Evolutionary conservation across 2,797 vertebrate genomes (phyloP).

Genomic region (Antennarius maculatus): DNA sequence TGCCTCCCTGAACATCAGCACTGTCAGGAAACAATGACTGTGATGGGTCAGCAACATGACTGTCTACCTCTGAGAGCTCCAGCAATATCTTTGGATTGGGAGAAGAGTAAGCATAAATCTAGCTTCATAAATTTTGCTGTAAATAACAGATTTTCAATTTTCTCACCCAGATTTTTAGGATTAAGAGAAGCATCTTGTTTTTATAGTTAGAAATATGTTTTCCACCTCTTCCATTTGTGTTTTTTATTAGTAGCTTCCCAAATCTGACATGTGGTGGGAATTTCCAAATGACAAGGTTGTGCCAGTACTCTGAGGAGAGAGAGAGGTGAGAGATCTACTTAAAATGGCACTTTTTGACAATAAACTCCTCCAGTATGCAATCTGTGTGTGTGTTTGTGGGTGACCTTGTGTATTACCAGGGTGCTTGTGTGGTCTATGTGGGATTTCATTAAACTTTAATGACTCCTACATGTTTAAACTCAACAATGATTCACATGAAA

Average conservation of each 20-base stretch:
- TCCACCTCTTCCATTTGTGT: not conserved
- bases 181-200: slow-evolving; percentile 2
- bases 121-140: slow-evolving; percentile 16
- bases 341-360: slow-evolving; percentile 7
- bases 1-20: slow-evolving; percentile 22
- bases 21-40: slow-evolving; percentile 49
- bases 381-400: not conserved
- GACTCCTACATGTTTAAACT: too few species aligned
- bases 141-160: slow-evolving; percentile 6
- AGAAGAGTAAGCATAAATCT: slow-evolving; percentile 49
- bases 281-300: slow-evolving; percentile 26
- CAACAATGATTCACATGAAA: too few species aligned
- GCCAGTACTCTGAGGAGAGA: not conserved
- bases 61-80: slow-evolving; percentile 41
- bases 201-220: not conserved
- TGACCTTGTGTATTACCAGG: too few species aligned
- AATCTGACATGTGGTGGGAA: too few species aligned
- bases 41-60: slow-evolving; percentile 41
- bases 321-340: not conserved
- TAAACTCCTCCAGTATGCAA: not conserved
- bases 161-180: not conserved
- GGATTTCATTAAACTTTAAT: too few species aligned
- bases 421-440: too few species aligned
- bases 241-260: not conserved
- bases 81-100: slow-evolving; percentile 40